These are phyloP conservation scores for Drosophila austrosaltans DNA, from an alignment of 2,888 invertebrate genomes.

Conservation along the genomic window DNA sequence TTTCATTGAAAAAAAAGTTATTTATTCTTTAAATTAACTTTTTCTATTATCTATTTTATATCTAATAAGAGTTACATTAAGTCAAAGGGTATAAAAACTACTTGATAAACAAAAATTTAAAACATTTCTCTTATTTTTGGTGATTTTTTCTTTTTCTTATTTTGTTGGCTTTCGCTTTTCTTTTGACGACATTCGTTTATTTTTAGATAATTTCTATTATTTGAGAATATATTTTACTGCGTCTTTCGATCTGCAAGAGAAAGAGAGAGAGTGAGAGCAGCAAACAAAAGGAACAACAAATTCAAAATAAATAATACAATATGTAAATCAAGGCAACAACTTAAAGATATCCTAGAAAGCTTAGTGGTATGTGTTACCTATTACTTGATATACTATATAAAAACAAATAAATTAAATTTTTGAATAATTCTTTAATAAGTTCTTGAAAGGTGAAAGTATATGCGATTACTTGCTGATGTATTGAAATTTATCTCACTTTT, in stretches of 20 bases:
- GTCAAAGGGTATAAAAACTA: not conserved
- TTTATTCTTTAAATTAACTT: too few relatives aligned
- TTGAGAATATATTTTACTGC: constrained; percentile 15
- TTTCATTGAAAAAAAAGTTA: not conserved
- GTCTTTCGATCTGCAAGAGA: constrained; percentile 14
- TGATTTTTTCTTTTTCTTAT: constrained; percentile 6
- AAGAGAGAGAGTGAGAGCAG: not conserved
- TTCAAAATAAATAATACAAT: not conserved
- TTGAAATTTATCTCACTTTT: too few relatives aligned
- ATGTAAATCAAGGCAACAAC: too few relatives aligned
- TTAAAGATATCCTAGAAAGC: not conserved
- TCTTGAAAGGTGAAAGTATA: too few relatives aligned
- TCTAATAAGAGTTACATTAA: too few relatives aligned
- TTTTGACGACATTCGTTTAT: constrained; percentile 18
- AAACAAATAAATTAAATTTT: too few relatives aligned
- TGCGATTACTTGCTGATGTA: too few relatives aligned
- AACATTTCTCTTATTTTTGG: constrained; percentile 5
- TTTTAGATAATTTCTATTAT: constrained; percentile 40
- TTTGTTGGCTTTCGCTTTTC: constrained; percentile 49
- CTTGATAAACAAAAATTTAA: not conserved
- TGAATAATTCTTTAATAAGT: too few relatives aligned
- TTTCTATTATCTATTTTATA: too few relatives aligned
- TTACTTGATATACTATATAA: too few relatives aligned
- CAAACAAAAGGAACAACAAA: not conserved
- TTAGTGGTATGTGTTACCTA: too few relatives aligned